Evolutionary conservation across 2,888 invertebrate genomes (phyloP), one percentile per base, ranked within the genome.

Genomic region (Epirrhoe alternata): DNA sequence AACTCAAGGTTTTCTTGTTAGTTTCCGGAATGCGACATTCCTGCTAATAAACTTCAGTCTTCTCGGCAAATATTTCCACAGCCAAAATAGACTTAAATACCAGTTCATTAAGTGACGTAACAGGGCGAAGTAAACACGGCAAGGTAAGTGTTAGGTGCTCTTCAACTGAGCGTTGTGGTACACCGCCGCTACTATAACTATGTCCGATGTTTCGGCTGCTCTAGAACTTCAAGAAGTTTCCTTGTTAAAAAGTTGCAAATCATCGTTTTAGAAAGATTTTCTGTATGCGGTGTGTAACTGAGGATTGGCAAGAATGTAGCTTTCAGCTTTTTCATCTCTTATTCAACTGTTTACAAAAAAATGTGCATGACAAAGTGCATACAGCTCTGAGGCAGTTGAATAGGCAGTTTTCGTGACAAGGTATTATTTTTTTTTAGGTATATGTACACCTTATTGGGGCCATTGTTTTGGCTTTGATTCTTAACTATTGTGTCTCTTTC

Each of bases 101-200:
- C 70, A 73, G 71, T 71, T 74, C 73, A 76, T 75, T 74, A 75
- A 72, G 69, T 68, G 68, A 68, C 68, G 69, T 68, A 72, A 70
- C 72, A 64, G 67, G 64, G 75, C 66, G 73, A 73, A 69, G 64
- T 72, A 73, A 74, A 74, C 73, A 71, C 71, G 69, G 68, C 71
- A 74, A 73, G 74, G 70, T 69, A 64, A 61, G 69, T 68, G 68
- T 60, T 68, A 66, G 70, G 69, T 63, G 69, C 70, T 76, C 75
- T 69, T 68, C 64, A 71, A 72, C 68, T 57, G 66, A 72, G 69
- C 50, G 63, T 54, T 68, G 68, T 50, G 68, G 68, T 64, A 24
- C 54, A 58, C 68, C 68, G 50, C 63, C 35, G 35, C 45, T 56
- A 56, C 64, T 64, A 53, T 57, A 68, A 68, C 67, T 64, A 68